phyloP scores from a whole-genome alignment of 2,888 invertebrate species.

The Dilophus febrilis region DNA sequence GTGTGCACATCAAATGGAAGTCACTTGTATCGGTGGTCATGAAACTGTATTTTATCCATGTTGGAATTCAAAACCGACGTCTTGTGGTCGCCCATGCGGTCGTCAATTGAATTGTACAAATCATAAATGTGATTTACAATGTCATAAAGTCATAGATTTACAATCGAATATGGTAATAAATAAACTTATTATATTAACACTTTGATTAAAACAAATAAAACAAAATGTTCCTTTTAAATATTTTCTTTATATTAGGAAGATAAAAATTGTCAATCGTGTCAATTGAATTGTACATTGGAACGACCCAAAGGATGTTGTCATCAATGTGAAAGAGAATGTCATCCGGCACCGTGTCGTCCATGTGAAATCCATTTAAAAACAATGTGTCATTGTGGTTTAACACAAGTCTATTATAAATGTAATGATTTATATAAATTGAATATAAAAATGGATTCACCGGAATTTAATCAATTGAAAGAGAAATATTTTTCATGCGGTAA shows the following conservation, averaged over 20 bases:
- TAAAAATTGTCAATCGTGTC: slow-evolving; percentile 38
- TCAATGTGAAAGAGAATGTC: slow-evolving; percentile 51
- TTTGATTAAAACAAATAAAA: too few species aligned
- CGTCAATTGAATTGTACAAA: slow-evolving; percentile 54
- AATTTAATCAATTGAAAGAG: slow-evolving; percentile 19
- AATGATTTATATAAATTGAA: slow-evolving; percentile 41
- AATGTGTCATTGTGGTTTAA: slow-evolving; percentile 69
- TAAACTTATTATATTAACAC: too few species aligned
- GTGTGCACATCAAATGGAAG: slow-evolving; percentile 49
- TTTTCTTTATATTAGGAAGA: slow-evolving; percentile 27
- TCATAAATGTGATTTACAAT: slow-evolving; percentile 54
- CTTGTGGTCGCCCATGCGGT: slow-evolving; percentile 67
- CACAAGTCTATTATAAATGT: slow-evolving; percentile 59
- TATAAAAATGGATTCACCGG: slow-evolving; percentile 27
- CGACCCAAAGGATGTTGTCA: slow-evolving; percentile 62
- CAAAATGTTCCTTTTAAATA: too few species aligned
- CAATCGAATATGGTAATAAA: slow-evolving; percentile 30
- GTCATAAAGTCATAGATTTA: slow-evolving; percentile 47
- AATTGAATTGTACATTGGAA: slow-evolving; percentile 39
- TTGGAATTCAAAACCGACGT: slow-evolving; percentile 47
- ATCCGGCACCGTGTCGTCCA: slow-evolving; percentile 54
- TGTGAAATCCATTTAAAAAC: slow-evolving; percentile 53
- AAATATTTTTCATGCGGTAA: slow-evolving; percentile 47
- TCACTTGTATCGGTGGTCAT: slow-evolving; percentile 57
- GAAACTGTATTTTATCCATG: slow-evolving; percentile 51